These are phyloP conservation scores for Mus minutoides DNA, from an alignment of 2,797 vertebrate species.

Conservation along the genomic window DNA sequence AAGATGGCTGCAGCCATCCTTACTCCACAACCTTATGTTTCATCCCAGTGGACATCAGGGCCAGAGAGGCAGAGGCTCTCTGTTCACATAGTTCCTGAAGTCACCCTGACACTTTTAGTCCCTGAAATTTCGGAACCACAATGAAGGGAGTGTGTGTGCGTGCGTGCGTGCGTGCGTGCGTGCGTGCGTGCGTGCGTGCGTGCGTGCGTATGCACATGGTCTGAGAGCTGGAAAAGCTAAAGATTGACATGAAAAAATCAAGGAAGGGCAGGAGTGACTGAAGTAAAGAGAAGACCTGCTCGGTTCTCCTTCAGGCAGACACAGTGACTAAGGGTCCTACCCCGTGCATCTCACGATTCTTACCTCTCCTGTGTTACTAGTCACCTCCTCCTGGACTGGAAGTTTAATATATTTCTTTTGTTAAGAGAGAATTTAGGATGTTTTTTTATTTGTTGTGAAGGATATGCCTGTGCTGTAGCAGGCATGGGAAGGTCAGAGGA, in stretches of 20 bases:
- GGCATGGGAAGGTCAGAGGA: background rate
- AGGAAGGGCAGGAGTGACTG: background rate
- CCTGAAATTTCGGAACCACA: background rate
- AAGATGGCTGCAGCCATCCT: background rate
- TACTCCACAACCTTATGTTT: background rate
- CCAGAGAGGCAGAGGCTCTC: background rate
- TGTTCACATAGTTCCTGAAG: background rate
- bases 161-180: no score
- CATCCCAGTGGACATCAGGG: rapidly evolving
- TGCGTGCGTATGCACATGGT: rapidly evolving
- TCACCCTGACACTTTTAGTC: background rate
- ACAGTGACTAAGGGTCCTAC: conserved; percentile 30
- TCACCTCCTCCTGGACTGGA: background rate
- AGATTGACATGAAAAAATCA: background rate
- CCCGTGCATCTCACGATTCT: background rate
- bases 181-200: no score
- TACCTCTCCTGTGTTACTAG: background rate
- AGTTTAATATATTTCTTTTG: background rate
- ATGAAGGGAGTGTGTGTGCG: rapidly evolving
- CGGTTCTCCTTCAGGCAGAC: background rate
- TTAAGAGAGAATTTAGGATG: background rate
- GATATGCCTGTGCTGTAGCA: background rate
- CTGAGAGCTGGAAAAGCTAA: background rate
- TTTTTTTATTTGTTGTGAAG: background rate
- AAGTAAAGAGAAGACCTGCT: rapidly evolving